These are phyloP conservation scores for Sphaeridia pumilis DNA, from an alignment of 2,888 invertebrate species.

Conservation along the genomic window DNA sequence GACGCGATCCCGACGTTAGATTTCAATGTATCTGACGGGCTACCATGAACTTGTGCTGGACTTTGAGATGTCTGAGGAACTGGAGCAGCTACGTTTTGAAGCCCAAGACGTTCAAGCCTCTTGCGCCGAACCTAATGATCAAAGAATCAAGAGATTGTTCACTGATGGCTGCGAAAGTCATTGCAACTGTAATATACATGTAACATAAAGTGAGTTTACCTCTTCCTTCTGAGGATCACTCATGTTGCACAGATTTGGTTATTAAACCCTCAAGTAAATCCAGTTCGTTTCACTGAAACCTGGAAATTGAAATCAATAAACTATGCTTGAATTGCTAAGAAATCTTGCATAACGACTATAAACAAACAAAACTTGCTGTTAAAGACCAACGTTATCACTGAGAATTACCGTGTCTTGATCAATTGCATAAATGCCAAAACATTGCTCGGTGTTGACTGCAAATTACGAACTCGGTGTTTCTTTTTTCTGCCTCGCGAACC, in stretches of 20 bases:
- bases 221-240: conserved; percentile 81
- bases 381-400: not conserved
- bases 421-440: too few relatives aligned
- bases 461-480: not conserved
- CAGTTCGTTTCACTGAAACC: too few relatives aligned
- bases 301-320: too few relatives aligned
- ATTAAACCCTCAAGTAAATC: too few relatives aligned
- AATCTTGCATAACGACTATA: not conserved
- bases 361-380: not conserved
- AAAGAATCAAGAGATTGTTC: conserved; percentile 6
- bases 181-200: not conserved
- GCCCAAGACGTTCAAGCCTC: conserved; percentile 56
- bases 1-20: not conserved
- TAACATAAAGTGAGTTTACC: conserved; percentile 47
- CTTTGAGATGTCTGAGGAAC: not conserved
- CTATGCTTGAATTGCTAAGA: not conserved
- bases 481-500: too few relatives aligned
- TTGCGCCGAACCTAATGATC: conserved; percentile 56
- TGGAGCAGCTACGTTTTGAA: not conserved
- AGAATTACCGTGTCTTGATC: not conserved
- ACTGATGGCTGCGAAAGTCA: not conserved
- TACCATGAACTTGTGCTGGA: too few relatives aligned
- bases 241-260: too few relatives aligned
- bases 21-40: not conserved
- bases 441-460: too few relatives aligned